phyloP scores from a whole-genome alignment of 2,797 vertebrate genomes.

The Tenualosa ilisha region DNA sequence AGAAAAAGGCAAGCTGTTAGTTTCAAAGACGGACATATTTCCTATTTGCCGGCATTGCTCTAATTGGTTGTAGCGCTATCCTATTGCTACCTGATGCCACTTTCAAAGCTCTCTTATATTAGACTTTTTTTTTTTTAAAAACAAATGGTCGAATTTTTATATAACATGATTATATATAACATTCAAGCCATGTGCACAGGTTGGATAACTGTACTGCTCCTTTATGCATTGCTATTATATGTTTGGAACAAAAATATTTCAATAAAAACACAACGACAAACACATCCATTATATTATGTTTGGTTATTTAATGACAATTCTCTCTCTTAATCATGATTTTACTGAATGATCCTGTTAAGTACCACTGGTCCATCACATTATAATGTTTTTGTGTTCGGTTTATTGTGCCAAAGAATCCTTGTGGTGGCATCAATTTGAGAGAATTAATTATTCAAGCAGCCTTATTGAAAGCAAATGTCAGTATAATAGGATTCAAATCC shows the following conservation, averaged over 20 bases:
- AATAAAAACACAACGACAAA: too few relatives aligned
- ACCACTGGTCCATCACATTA: neutral
- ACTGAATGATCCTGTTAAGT: neutral
- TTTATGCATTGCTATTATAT: neutral
- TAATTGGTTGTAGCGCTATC: too few relatives aligned
- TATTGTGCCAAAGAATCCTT: neutral
- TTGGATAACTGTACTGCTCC: neutral
- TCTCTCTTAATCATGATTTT: neutral
- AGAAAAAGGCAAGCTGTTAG: too few relatives aligned
- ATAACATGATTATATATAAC: neutral
- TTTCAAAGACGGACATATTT: too few relatives aligned
- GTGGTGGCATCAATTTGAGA: neutral
- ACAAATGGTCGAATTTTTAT: neutral
- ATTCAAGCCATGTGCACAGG: neutral
- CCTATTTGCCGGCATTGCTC: too few relatives aligned
- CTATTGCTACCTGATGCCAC: neutral
- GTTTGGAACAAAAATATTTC: neutral
- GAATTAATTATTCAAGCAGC: neutral
- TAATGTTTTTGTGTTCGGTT: neutral
- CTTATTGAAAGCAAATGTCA: neutral
- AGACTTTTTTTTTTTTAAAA: neutral
- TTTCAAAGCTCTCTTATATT: neutral
- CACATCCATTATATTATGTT: too few relatives aligned
- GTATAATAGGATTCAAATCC: neutral
- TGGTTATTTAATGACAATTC: too few relatives aligned